phyloP scores from a whole-genome alignment of 2,888 invertebrate species.

The Heliconius sara region DNA sequence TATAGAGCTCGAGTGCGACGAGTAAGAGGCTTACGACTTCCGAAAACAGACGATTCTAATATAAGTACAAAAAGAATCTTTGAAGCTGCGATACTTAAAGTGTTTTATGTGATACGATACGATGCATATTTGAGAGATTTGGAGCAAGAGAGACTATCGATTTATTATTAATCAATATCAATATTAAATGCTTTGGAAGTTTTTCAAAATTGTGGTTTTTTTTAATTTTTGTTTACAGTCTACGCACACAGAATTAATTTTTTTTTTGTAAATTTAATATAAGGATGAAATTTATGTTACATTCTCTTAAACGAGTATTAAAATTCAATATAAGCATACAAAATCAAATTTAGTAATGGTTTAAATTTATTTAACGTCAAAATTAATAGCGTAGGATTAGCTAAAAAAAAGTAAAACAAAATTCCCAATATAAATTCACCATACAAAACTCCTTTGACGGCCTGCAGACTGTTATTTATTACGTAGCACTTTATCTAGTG shows the following conservation, averaged over 20 bases:
- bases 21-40: slow-evolving; percentile 41
- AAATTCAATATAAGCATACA: no score
- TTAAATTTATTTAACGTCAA: no score
- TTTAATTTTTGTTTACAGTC: no score
- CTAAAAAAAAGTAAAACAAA: slow-evolving; percentile 8
- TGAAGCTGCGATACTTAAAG: neutral
- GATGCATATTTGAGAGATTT: neutral
- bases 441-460: slow-evolving; percentile 15
- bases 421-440: slow-evolving; percentile 12
- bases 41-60: slow-evolving; percentile 27
- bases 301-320: no score
- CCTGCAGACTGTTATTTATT: slow-evolving; percentile 23
- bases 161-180: neutral
- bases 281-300: no score
- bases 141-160: neutral
- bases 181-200: neutral
- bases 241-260: no score
- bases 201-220: no score
- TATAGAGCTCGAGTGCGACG: slow-evolving; percentile 40
- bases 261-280: no score
- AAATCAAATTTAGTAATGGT: no score
- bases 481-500: slow-evolving; percentile 15
- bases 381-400: neutral
- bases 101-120: slow-evolving; percentile 2
- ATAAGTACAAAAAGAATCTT: slow-evolving; percentile 21